Evolutionary conservation across 2,797 vertebrate genomes (phyloP).

Genomic region (Artibeus lituratus): DNA sequence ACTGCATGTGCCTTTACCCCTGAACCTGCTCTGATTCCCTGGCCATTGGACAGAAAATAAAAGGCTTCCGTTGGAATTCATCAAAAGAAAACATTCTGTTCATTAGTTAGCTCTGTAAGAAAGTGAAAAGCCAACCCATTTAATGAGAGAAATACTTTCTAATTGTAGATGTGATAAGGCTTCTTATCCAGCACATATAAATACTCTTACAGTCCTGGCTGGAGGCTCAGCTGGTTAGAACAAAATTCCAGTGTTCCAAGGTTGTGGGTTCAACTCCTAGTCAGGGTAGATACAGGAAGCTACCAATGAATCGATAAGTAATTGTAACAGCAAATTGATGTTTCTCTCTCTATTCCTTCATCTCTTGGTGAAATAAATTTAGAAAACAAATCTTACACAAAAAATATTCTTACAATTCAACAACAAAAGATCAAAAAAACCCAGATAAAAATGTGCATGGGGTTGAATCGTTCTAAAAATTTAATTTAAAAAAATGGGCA

Average conservation of each 20-base stretch:
- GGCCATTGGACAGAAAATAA: too few species aligned
- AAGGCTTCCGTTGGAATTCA: neutral
- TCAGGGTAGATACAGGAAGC: neutral
- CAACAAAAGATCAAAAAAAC: neutral
- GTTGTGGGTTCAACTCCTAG: neutral
- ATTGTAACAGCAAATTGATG: neutral
- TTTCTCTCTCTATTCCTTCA: neutral
- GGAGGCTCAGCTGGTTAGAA: neutral
- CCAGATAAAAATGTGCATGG: too few species aligned
- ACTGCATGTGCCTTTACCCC: too few species aligned
- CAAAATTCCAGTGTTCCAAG: neutral
- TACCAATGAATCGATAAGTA: neutral
- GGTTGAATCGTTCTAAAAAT: too few species aligned
- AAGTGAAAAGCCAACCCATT: neutral
- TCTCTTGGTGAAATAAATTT: too few species aligned
- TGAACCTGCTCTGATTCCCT: too few species aligned
- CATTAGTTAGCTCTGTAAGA: accelerated
- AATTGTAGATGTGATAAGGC: too few species aligned
- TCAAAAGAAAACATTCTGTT: neutral
- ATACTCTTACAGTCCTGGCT: neutral
- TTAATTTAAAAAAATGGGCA: neutral
- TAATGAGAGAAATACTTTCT: neutral
- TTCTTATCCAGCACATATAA: too few species aligned
- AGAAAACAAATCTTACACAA: too few species aligned
- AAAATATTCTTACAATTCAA: neutral